Evolutionary conservation across 2,888 invertebrate genomes (phyloP), one percentile per base, ranked within the genome.

Genomic region (Euplagia quadripunctaria): DNA sequence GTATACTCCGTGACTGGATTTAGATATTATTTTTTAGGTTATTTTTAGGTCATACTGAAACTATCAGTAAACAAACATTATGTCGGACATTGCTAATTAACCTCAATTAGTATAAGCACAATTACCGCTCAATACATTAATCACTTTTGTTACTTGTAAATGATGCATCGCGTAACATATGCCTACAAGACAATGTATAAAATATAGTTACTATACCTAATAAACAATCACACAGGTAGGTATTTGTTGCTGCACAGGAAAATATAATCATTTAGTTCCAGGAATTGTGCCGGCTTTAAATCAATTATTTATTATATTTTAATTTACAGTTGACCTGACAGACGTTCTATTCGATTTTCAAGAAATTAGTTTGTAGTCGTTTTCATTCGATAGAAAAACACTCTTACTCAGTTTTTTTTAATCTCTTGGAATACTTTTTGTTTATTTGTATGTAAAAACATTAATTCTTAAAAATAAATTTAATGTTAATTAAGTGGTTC

Each of bases 61-160:
- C 65, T 43, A 65, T 20, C 20, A 52, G 64, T 46, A 64, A 52
- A 71, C 55, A 71, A 52, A 42, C 46, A 41, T 46, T 66, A 51
- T 49, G 51, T 55, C 43, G 7, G 46, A n/a, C 20, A 64, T 41
- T 64, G 20, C 66, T 71, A 68, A 68, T 68, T 64, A 68, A 67
- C 55, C 55, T 41, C 20, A 46, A 64, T 65, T 31, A 12, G 20
- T 65, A 55, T 31, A 55, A 46, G 58, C 55, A 58, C 31, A 49
- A 70, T 51, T 64, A 63, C 7, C 49, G 14, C 63, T 70, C 41
- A 64, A 51, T 49, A 70, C 49, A 64, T 64, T 74, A 65, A 74
- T 64, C 74, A 52, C 51, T 75, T 17, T 68, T 11, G 52, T 70
- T 63, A 75, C 43, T 52, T 69, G 31, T 61, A 20, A 42, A 61